phyloP scores from a whole-genome alignment of 2,797 vertebrate species.

The Cyclura pinguis region DNA sequence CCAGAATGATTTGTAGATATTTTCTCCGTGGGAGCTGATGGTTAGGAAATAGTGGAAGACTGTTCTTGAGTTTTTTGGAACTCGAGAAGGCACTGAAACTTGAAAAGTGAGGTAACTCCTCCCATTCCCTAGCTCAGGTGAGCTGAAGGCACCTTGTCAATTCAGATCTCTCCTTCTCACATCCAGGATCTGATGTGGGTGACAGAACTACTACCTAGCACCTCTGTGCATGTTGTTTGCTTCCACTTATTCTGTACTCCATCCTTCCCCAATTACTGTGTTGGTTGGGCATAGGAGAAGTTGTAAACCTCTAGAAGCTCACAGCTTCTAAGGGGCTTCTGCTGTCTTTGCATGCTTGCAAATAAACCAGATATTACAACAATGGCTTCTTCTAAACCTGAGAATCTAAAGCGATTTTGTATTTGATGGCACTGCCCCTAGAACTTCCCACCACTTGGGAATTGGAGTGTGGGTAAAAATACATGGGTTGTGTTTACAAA shows the following conservation, averaged over 20 bases:
- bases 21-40: not conserved
- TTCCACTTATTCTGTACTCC: not conserved
- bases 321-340: too few relatives aligned
- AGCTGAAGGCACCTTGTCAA: not conserved
- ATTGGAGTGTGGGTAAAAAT: not conserved
- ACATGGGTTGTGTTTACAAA: not conserved
- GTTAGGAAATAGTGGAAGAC: not conserved
- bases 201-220: not conserved
- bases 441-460: not conserved
- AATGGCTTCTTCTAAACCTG: not conserved
- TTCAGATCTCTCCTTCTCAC: not conserved
- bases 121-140: not conserved
- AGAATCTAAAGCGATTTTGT: not conserved
- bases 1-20: not conserved
- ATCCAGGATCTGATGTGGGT: not conserved
- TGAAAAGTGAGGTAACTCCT: not conserved
- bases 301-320: too few relatives aligned
- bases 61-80: not conserved
- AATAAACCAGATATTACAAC: not conserved
- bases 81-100: not conserved
- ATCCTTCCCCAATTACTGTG: not conserved
- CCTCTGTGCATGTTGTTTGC: not conserved
- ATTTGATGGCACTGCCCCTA: not conserved
- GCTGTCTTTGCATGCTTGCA: not conserved
- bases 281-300: too few relatives aligned